Base-by-base conservation (phyloP, 2,888 invertebrate genomes). In the Andrena trimmerana region DNA sequence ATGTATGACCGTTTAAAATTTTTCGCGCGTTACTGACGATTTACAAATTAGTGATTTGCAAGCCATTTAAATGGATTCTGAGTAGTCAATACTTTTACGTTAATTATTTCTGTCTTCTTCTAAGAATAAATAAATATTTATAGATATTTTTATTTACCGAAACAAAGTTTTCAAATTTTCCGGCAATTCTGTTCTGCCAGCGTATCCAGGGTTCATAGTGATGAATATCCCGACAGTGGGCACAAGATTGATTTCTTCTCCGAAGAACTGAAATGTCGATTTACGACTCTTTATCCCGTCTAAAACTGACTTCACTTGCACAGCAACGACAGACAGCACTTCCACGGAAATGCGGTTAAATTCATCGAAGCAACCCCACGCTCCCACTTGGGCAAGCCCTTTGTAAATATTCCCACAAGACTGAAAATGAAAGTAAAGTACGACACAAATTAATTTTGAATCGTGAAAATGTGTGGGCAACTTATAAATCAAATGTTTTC, bases 301-400 rank as follows among this genome's bases (percentile, higher is more conserved):
- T 81, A 97, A 95, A 29, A 98, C 97, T 74, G 95, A 95, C 93
- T 97, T 98, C 0, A 98, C 98, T 95, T 99, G 99, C 0, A 99
- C 99, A 0, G 99, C 98, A 0, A 99, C 98, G 13, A 99, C 99
- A 52, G 99, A 99, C 79, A 99, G 94, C 78, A 99, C 99, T 94
- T 99, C 99, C 0, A 99, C 97, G 0, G 98, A 97, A 90, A 99
- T 99, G 77, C 99, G 96, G 94, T 99, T 99, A 94, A 99, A 99
- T 94, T 99, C 99, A 92, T 99, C 99, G 93, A 99, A 99, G 93
- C 99, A 99, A 48, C 99, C 99, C 99, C 99, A 99, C 10, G 98
- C 98, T 0, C 99, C 99, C 24, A 98, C 98, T 95, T 99, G 99
- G 0, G 98, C 97, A 71, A 99, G 95, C n/a, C 98, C 99, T 95